These are phyloP conservation scores for Oncopodura yosiiana DNA, from an alignment of 1,140 invertebrate species.

Conservation along the genomic window DNA sequence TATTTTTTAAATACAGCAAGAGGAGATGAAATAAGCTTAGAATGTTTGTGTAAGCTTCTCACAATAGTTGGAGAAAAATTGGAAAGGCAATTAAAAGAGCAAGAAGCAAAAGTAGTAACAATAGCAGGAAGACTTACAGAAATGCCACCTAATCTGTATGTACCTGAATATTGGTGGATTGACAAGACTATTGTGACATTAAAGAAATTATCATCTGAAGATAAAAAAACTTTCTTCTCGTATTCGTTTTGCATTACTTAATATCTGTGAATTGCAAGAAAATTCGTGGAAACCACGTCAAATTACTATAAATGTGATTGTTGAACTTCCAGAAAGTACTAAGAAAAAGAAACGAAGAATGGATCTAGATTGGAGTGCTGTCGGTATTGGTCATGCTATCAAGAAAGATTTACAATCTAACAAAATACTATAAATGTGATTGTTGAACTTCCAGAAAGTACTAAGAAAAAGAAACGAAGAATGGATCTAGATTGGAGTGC, in stretches of 20 bases:
- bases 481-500: constrained; percentile 18
- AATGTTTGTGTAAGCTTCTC: constrained; percentile 83
- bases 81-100: constrained; percentile 49
- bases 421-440: no score
- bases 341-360: constrained; percentile 36
- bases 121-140: constrained; percentile 21
- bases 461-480: no score
- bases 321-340: constrained; percentile 58
- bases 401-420: no score
- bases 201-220: constrained; percentile 13
- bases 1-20: constrained; percentile 20
- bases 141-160: constrained; percentile 23
- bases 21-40: constrained; percentile 76
- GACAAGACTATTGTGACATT: constrained; percentile 29
- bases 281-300: constrained; percentile 77
- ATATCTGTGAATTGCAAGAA: constrained; percentile 78
- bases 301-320: constrained; percentile 76
- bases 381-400: no score
- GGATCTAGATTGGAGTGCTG: constrained; percentile 29
- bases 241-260: constrained; percentile 40
- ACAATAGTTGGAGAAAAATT: constrained; percentile 81
- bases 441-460: no score
- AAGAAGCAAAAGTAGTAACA: constrained; percentile 8
- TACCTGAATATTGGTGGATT: constrained; percentile 34
- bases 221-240: constrained; percentile 24